Conservation (phyloP, 2,888 invertebrate species). For the Gerosis bhagava region DNA sequence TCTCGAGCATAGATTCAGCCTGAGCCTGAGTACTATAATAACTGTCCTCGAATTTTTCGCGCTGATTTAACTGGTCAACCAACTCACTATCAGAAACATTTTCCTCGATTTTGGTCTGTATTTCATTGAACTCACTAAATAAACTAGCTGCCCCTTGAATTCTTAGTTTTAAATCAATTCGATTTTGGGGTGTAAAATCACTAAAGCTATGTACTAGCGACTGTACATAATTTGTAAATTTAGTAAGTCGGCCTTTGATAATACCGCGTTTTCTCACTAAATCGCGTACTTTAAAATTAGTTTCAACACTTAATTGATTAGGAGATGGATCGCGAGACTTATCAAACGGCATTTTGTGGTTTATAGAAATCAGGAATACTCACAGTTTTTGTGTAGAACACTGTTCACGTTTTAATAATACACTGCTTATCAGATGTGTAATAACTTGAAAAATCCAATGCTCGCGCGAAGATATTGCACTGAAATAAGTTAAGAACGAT, state of each 20-base stretch:
- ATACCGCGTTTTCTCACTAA: conserved; percentile 11
- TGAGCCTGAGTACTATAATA: conserved; percentile 18
- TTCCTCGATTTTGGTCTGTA: conserved; percentile 11
- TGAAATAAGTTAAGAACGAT: no score
- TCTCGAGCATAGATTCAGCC: conserved; percentile 18
- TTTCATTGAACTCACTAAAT: conserved; percentile 8
- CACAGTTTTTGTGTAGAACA: conserved; percentile 1
- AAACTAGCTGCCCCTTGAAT: conserved; percentile 7
- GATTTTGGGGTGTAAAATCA: conserved; percentile 1
- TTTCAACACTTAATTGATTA: conserved; percentile 1
- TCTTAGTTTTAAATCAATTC: conserved; percentile 8
- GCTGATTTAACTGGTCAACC: conserved; percentile 6
- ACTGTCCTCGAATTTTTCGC: conserved; percentile 27
- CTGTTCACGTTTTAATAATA: no score
- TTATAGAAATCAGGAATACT: conserved; percentile 8
- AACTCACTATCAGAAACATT: conserved; percentile 1
- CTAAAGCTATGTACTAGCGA: neutral
- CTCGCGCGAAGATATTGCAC: no score
- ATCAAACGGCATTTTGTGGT: neutral
- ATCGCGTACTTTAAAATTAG: neutral
- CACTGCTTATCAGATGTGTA: no score
- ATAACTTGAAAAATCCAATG: no score
- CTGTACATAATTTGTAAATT: conserved; percentile 7
- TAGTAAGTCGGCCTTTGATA: conserved; percentile 8
- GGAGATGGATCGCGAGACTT: conserved; percentile 10